Evolutionary conservation across 1,140 invertebrate genomes (phyloP), one percentile per base, ranked within the genome.

Genomic region (Ceratosolen solmsi): DNA sequence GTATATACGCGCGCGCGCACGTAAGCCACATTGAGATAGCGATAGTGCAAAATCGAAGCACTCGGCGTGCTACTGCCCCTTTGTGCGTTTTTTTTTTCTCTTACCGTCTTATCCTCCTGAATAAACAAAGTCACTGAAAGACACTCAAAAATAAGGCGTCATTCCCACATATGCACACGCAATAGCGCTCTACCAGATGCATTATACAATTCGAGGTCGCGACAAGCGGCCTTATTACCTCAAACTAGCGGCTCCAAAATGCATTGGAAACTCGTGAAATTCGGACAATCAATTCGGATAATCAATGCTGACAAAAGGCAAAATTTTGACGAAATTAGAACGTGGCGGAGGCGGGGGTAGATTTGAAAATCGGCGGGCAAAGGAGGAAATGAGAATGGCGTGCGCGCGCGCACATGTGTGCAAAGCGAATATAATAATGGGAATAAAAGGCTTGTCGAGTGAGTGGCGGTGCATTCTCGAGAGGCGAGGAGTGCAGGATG

Each of bases 401-500:
- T 7, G 15, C 15, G 70, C 68, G 22, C n/a, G 15, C n/a, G 68
- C 68, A 41, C n/a, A 49, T 30, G 46, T 46, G 20, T 20, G 30
- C 72, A 36, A 25, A 56, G 15, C 72, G 72, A 49, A 22, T 74
- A 17, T 71, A 71, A 71, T 79, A 79, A 79, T 79, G 56, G 54
- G 70, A 20, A 73, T 73, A 80, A 63, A 65, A 56, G 56, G 13
- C 46, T 8, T 9, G 33, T 7, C 27, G 7, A 65, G 33, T 11
- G 7, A 8, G 51, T 3, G 20, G 3, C 51, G 51, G 2, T 54
- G 76, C 41, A 38, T 46, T 20, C 20, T 38, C 25, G 22, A 60
- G 56, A 73, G 25, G 27, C 25, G 36, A 17, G 5, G 58, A 63
- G 71, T 63, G 63, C 63, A 38, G 2, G 13, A 3, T 22, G 51